Percentiles rank a stretch among this genome's conserved stretches.
These are phyloP conservation scores for Phalangium opilio DNA, from an alignment of 2,888 invertebrate genomes.

Conservation along the genomic window DNA sequence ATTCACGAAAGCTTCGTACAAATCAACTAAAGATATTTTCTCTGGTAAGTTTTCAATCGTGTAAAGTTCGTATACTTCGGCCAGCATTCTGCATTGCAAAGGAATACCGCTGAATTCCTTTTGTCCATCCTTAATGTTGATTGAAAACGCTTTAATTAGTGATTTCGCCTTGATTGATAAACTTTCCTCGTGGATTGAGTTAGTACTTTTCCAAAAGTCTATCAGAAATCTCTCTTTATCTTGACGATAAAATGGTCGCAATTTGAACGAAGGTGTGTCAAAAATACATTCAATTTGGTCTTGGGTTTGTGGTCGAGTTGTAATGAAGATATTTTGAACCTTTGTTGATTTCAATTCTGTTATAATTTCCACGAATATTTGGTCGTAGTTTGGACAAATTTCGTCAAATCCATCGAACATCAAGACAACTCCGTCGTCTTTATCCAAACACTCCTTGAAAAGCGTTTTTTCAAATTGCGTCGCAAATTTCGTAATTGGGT, in stretches of 20 bases:
- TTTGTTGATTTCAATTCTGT: background rate
- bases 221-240: background rate
- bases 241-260: background rate
- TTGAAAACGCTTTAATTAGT: too few species aligned
- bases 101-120: background rate
- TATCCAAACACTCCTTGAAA: background rate
- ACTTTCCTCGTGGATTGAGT: too few species aligned
- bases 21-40: too few species aligned
- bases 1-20: too few species aligned
- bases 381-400: background rate
- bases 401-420: constrained; percentile 3
- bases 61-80: background rate
- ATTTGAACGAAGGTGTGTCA: background rate
- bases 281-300: background rate
- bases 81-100: background rate
- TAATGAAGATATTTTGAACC: constrained; percentile 1
- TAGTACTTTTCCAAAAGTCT: background rate
- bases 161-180: too few species aligned
- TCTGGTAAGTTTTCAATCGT: too few species aligned
- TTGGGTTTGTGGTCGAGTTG: background rate
- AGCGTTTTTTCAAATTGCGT: background rate
- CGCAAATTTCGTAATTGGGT: background rate
- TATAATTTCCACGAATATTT: background rate
- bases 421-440: background rate
- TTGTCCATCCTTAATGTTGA: background rate